phyloP scores from a whole-genome alignment of 2,888 invertebrate genomes.

The Oligia fasciuncula region DNA sequence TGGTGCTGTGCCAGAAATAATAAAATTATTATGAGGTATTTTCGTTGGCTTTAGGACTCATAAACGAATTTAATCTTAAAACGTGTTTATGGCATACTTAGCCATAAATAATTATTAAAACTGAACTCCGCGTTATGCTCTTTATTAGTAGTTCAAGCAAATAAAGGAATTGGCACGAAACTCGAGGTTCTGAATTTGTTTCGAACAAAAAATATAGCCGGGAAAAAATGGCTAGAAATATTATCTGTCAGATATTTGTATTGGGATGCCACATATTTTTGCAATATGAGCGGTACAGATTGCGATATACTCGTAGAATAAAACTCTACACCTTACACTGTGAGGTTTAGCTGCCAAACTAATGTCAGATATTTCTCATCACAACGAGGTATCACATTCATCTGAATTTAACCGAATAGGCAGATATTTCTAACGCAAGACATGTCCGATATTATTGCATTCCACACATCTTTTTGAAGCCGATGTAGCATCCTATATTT shows the following conservation, averaged over 20 bases:
- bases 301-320: background rate
- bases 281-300: background rate
- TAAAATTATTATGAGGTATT: constrained; percentile 41
- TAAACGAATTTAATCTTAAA: constrained; percentile 44
- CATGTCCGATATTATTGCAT: background rate
- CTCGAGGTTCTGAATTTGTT: constrained; percentile 1
- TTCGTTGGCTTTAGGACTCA: constrained; percentile 35
- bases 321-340: background rate
- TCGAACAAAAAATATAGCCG: constrained; percentile 1
- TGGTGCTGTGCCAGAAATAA: constrained; percentile 22
- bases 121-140: background rate
- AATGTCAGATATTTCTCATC: background rate
- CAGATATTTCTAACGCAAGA: background rate
- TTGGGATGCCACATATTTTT: no score
- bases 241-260: no score
- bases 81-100: constrained; percentile 29
- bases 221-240: no score
- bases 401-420: background rate
- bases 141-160: constrained; percentile 19
- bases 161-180: constrained; percentile 3
- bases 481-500: background rate
- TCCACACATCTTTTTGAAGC: background rate
- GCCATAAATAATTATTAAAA: constrained; percentile 38
- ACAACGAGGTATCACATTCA: background rate
- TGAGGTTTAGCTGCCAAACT: background rate